phyloP scores from a whole-genome alignment of 2,888 invertebrate species.

The Malthinus seriepunctatus region DNA sequence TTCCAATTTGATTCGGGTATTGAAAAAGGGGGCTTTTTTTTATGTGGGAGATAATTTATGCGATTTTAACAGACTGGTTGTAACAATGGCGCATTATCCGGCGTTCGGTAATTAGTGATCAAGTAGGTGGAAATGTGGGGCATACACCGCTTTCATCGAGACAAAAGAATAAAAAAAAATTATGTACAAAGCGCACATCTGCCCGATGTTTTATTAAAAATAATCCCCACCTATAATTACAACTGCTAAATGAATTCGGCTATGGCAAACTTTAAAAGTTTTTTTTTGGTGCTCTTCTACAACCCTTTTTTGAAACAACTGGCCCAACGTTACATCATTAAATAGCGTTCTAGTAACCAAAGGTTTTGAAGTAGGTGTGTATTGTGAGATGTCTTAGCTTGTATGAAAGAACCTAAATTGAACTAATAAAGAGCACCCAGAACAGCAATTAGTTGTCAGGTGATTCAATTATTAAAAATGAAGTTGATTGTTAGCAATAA shows the following conservation, averaged over 20 bases:
- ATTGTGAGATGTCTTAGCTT: no score
- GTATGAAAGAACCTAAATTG: no score
- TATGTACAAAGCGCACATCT: slow-evolving; percentile 49
- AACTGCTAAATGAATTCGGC: slow-evolving; percentile 26
- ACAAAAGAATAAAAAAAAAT: slow-evolving; percentile 49
- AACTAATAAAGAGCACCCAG: no score
- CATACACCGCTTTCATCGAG: slow-evolving; percentile 49
- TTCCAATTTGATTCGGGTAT: slow-evolving; percentile 12
- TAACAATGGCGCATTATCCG: slow-evolving; percentile 50
- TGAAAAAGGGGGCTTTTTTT: slow-evolving; percentile 25
- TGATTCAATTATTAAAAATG: no score
- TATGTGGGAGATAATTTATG: slow-evolving; percentile 50
- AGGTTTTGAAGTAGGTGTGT: no score
- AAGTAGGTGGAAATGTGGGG: slow-evolving; percentile 56
- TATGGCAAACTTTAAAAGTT: slow-evolving; percentile 6
- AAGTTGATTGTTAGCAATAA: no score
- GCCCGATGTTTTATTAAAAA: slow-evolving; percentile 42
- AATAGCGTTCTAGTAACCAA: background rate
- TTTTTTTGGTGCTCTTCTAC: slow-evolving; percentile 9
- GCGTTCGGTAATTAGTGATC: slow-evolving; percentile 54
- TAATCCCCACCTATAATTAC: slow-evolving; percentile 39
- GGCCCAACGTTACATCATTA: background rate
- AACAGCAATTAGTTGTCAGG: no score
- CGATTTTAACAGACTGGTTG: slow-evolving; percentile 52
- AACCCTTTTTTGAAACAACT: slow-evolving; percentile 8